A percentile compares a stretch with the other conserved stretches of the same genome.
phyloP scores from a whole-genome alignment of 2,797 vertebrate species.

The Apogon hyalosoma region DNA sequence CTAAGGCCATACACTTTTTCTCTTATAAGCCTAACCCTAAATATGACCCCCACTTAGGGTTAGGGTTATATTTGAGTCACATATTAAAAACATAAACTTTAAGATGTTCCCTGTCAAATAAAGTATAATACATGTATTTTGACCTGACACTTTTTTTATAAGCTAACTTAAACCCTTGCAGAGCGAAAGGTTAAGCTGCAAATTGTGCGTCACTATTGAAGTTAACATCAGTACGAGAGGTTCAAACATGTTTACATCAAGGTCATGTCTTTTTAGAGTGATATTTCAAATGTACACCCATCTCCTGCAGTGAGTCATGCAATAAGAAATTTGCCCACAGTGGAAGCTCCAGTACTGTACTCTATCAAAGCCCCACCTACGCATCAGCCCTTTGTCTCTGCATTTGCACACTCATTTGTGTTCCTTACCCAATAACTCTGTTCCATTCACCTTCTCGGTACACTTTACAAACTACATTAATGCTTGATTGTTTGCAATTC shows the following conservation, averaged over 20 bases:
- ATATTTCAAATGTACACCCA: slow-evolving; percentile 34
- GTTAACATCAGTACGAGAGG: slow-evolving; percentile 19
- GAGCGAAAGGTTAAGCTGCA: not conserved
- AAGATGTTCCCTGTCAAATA: no score
- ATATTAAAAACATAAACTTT: no score
- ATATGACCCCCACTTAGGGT: no score
- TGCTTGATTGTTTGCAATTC: slow-evolving; percentile 26
- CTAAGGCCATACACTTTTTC: no score
- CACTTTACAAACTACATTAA: slow-evolving; percentile 1
- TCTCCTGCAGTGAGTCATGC: slow-evolving; percentile 64
- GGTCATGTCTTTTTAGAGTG: slow-evolving; percentile 23
- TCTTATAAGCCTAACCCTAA: no score
- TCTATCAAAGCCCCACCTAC: slow-evolving; percentile 50
- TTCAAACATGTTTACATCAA: not conserved
- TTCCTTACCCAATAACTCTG: slow-evolving; percentile 32
- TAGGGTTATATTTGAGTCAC: no score
- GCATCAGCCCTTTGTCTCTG: slow-evolving; percentile 14
- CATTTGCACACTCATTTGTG: slow-evolving; percentile 11
- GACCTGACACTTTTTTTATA: not conserved
- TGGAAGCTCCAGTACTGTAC: slow-evolving; percentile 71
- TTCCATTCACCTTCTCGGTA: slow-evolving; percentile 34
- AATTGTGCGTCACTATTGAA: slow-evolving; percentile 28
- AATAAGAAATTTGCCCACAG: slow-evolving; percentile 56
- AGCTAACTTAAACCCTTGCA: not conserved
- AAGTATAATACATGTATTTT: no score